Evolutionary conservation across 2,888 invertebrate genomes (phyloP).

Genomic region (Noctua comes): DNA sequence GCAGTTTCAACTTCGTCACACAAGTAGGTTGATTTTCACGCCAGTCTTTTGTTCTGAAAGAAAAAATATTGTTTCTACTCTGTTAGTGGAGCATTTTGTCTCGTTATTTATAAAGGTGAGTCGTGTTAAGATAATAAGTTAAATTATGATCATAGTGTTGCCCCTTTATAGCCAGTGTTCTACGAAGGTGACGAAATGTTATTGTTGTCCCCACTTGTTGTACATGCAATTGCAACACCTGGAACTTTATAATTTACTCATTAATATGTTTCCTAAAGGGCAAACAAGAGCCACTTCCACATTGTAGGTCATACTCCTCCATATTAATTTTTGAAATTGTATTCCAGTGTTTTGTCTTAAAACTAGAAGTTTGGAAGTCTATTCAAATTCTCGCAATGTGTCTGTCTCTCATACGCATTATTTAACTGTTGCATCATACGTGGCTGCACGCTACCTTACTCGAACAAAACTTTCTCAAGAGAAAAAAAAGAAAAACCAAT

Average conservation of each 20-base stretch:
- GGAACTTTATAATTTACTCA: conserved; percentile 36
- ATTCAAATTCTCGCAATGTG: conserved; percentile 13
- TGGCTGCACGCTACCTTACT: conserved; percentile 49
- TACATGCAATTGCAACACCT: conserved; percentile 42
- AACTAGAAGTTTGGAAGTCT: conserved; percentile 18
- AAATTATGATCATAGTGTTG: conserved; percentile 22
- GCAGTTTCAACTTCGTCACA: conserved; percentile 28
- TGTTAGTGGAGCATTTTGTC: conserved; percentile 22
- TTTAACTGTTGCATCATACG: conserved; percentile 38
- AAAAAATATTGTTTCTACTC: conserved; percentile 43
- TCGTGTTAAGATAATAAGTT: conserved; percentile 6
- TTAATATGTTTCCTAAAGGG: conserved; percentile 38
- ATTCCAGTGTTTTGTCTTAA: conserved; percentile 20
- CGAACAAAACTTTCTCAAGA: conserved; percentile 50
- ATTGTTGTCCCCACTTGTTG: conserved; percentile 23
- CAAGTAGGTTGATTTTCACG: conserved; percentile 62
- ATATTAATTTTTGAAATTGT: conserved; percentile 13
- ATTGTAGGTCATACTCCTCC: conserved; percentile 26
- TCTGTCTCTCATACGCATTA: conserved; percentile 28
- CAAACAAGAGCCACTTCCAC: conserved; percentile 27
- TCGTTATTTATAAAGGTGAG: conserved; percentile 35
- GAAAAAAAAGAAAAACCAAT: conserved; percentile 51
- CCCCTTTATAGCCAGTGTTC: conserved; percentile 5
- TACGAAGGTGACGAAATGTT: conserved; percentile 2
- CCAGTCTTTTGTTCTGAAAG: conserved; percentile 46